Conservation (phyloP, 2,888 invertebrate species). For the Tortrix viridana region DNA sequence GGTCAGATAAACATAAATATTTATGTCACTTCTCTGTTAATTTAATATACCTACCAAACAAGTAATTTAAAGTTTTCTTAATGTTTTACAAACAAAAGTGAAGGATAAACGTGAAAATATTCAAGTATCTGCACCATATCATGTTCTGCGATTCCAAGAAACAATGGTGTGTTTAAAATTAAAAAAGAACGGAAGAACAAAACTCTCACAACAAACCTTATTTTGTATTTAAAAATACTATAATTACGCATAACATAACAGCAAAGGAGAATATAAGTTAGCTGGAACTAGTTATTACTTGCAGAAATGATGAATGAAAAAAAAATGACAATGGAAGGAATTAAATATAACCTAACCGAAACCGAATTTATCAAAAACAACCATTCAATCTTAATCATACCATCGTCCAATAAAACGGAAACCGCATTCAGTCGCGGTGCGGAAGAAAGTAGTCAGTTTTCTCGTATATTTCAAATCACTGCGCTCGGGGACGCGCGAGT, state of each 20-base stretch:
- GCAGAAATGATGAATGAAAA: background rate
- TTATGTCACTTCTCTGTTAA: too few species aligned
- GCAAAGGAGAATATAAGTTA: background rate
- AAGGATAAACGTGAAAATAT: background rate
- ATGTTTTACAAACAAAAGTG: background rate
- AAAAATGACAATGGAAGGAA: too few species aligned
- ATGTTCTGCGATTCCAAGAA: slow-evolving; percentile 49
- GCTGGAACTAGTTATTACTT: background rate
- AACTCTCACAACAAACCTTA: background rate
- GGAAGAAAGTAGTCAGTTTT: slow-evolving; percentile 33
- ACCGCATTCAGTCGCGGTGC: slow-evolving; percentile 21
- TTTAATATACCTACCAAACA: too few species aligned
- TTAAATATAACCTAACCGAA: too few species aligned
- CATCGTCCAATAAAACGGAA: slow-evolving; percentile 18
- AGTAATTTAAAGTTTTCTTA: too few species aligned
- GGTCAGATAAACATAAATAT: too few species aligned
- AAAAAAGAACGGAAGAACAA: slow-evolving; percentile 10
- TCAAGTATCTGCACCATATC: slow-evolving; percentile 36
- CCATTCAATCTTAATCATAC: slow-evolving; percentile 6
- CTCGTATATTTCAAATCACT: slow-evolving; percentile 17
- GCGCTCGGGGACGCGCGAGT: too few species aligned
- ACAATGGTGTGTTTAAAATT: slow-evolving; percentile 46
- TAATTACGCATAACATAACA: slow-evolving; percentile 9
- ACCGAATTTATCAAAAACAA: slow-evolving; percentile 4
- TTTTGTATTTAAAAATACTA: slow-evolving; percentile 10